phyloP scores from a whole-genome alignment of 2,797 vertebrate genomes.

The Scolopax rusticola region DNA sequence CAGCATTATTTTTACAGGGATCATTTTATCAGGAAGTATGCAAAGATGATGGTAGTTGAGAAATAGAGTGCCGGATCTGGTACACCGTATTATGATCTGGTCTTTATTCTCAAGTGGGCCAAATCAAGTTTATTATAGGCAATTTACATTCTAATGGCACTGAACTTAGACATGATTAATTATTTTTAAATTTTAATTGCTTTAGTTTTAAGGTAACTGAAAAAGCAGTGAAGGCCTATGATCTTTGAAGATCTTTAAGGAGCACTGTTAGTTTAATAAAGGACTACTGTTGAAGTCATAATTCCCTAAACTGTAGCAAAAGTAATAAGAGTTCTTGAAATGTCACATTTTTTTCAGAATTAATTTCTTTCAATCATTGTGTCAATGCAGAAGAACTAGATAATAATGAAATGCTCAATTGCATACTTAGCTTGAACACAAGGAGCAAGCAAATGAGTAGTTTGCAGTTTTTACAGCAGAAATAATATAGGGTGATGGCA shows the following conservation, averaged over 20 bases:
- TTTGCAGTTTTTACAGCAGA: not conserved
- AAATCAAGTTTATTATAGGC: constrained; percentile 44
- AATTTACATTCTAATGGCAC: constrained; percentile 21
- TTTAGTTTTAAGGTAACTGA: not conserved
- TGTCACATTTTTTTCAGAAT: not conserved
- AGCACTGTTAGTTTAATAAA: not conserved
- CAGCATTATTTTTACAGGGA: constrained; percentile 35
- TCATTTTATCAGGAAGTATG: constrained; percentile 44
- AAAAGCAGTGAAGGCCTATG: not conserved
- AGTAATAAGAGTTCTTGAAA: not conserved
- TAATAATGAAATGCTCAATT: not conserved
- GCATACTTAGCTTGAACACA: not conserved
- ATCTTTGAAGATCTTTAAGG: not conserved
- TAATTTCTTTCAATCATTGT: not conserved
- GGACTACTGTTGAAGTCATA: accelerated
- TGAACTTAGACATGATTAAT: not conserved
- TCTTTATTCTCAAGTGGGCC: constrained; percentile 18
- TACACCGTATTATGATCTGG: not conserved
- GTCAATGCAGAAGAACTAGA: not conserved
- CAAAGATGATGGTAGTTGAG: not conserved
- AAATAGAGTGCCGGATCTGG: constrained; percentile 14
- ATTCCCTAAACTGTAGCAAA: not conserved
- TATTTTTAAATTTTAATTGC: not conserved
- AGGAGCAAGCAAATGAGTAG: not conserved
- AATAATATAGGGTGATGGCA: not conserved